These are phyloP conservation scores for Bubo blakistoni DNA, from an alignment of 2,113 vertebrate species.

Conservation along the genomic window DNA sequence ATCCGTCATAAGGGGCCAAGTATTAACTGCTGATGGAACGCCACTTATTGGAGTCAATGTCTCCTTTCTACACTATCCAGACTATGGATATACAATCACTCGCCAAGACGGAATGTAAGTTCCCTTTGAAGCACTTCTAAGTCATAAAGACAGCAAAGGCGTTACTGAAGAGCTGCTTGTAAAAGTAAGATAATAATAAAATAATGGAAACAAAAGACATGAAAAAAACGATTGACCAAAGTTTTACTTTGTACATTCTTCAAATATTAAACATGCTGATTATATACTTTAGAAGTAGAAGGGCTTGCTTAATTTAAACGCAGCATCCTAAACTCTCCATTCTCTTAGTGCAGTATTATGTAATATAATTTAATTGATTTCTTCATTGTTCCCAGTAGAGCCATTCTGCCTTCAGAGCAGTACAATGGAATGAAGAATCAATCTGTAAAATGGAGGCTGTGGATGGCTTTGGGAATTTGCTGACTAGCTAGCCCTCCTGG, in stretches of 20 bases:
- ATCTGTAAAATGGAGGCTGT: background rate
- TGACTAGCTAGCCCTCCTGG: background rate
- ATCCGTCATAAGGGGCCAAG: constrained; percentile 95
- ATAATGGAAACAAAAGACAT: background rate
- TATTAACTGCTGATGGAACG: constrained; percentile 93
- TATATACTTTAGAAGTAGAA: background rate
- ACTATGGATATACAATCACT: constrained; percentile 92
- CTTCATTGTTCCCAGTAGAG: background rate
- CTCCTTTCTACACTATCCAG: constrained; percentile 90
- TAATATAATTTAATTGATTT: constrained; percentile 20
- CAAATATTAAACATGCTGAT: background rate
- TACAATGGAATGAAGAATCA: background rate
- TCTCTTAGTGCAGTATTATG: background rate
- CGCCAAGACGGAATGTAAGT: constrained; percentile 98
- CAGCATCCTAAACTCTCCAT: background rate
- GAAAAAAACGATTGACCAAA: background rate
- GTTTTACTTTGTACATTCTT: background rate
- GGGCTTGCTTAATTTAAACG: background rate
- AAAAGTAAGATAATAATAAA: background rate
- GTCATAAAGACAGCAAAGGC: background rate
- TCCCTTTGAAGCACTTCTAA: background rate
- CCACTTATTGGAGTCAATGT: constrained; percentile 99
- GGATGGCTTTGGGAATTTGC: background rate
- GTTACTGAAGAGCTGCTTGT: background rate
- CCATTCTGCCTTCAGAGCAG: background rate